Conservation (phyloP, 2,888 invertebrate species). For the Lasioglossum calceatum region DNA sequence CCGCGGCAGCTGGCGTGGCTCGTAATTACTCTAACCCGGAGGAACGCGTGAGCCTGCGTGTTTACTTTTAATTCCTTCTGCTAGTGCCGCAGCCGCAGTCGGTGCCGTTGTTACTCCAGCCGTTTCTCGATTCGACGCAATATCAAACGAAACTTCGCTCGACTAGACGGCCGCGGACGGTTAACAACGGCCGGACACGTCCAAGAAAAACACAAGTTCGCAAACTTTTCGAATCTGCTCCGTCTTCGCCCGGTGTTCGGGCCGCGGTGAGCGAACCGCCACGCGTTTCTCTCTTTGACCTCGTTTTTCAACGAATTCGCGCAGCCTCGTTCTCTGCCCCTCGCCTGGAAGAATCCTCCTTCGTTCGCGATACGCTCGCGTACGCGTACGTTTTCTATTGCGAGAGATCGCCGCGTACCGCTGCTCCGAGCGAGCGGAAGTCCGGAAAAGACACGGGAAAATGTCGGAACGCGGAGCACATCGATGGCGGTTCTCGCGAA, state of each 20-base stretch:
- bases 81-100: conserved; percentile 47
- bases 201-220: conserved; percentile 51
- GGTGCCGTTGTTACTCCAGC: conserved; percentile 50
- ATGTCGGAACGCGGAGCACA: background rate
- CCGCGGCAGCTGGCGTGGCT: conserved; percentile 83
- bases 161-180: conserved; percentile 23
- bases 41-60: conserved; percentile 81
- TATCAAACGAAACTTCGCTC: conserved; percentile 71
- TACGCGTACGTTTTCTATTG: background rate
- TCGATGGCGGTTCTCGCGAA: background rate
- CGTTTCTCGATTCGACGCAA: conserved; percentile 73
- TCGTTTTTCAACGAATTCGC: conserved; percentile 7
- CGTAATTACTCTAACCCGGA: conserved; percentile 84
- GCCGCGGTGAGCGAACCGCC: background rate
- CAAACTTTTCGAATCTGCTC: conserved; percentile 40
- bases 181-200: conserved; percentile 60
- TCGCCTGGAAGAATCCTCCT: background rate
- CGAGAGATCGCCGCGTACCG: background rate
- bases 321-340: conserved; percentile 35
- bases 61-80: conserved; percentile 81
- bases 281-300: conserved; percentile 40
- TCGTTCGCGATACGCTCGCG: background rate
- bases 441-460: background rate
- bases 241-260: conserved; percentile 31
- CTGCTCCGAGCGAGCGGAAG: background rate